phyloP scores from a whole-genome alignment of 2,797 vertebrate genomes.

The Silurus lanzhouensis region DNA sequence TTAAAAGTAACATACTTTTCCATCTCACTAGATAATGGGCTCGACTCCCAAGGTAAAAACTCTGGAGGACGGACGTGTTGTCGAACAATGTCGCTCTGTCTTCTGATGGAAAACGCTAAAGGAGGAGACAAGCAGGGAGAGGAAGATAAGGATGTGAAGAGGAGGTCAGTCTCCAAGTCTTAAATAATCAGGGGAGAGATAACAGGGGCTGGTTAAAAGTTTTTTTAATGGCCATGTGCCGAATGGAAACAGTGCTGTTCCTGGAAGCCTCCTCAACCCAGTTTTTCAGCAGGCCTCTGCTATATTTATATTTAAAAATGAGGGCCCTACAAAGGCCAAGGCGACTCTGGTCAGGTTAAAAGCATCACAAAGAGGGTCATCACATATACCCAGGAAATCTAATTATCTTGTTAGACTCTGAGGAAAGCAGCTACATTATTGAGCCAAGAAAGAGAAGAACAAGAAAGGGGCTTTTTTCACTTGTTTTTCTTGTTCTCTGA shows the following conservation, averaged over 20 bases:
- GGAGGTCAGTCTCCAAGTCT: slow-evolving; percentile 77
- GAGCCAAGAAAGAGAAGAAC: slow-evolving; percentile 73
- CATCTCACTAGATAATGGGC: slow-evolving; percentile 76
- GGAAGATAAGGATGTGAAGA: slow-evolving; percentile 69
- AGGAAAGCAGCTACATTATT: slow-evolving; percentile 76
- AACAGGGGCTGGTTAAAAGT: slow-evolving; percentile 42
- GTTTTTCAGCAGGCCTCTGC: slow-evolving; percentile 56
- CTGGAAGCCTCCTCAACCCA: slow-evolving; percentile 49
- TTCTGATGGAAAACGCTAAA: slow-evolving; percentile 67
- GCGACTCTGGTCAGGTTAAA: slow-evolving; percentile 83
- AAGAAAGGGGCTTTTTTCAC: slow-evolving; percentile 47
- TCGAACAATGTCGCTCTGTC: slow-evolving; percentile 70
- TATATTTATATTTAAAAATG: slow-evolving; percentile 59
- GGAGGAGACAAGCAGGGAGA: slow-evolving; percentile 62
- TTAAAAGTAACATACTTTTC: slow-evolving; percentile 75
- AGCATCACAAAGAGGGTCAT: slow-evolving; percentile 79
- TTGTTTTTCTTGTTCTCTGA: slow-evolving; percentile 20
- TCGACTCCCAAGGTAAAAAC: slow-evolving; percentile 80
- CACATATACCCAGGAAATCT: slow-evolving; percentile 80
- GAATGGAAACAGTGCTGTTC: slow-evolving; percentile 62
- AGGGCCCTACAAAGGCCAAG: slow-evolving; percentile 75
- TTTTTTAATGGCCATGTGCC: slow-evolving; percentile 58
- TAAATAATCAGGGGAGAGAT: slow-evolving; percentile 57
- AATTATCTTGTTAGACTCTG: slow-evolving; percentile 81
- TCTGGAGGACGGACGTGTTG: slow-evolving; percentile 71